Evolutionary conservation across 2,113 vertebrate genomes (phyloP).

Genomic region (Aptenodytes patagonicus): DNA sequence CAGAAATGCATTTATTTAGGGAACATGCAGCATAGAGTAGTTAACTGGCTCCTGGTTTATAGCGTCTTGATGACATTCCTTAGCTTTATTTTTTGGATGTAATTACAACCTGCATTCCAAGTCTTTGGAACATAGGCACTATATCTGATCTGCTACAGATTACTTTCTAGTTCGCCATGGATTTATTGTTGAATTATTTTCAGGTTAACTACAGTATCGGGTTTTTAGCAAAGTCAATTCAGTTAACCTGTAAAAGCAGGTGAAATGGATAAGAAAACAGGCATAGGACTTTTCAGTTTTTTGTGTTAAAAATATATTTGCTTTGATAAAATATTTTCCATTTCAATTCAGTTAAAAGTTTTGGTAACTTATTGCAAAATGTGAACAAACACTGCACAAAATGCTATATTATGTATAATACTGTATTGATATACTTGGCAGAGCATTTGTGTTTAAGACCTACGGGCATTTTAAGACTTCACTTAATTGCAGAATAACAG

Average conservation of each 20-base stretch:
- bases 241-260: not conserved
- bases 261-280: not conserved
- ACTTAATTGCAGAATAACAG: constrained; percentile 17
- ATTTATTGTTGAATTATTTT: constrained; percentile 11
- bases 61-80: not conserved
- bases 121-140: not conserved
- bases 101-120: not conserved
- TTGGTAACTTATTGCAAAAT: not conserved
- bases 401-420: not conserved
- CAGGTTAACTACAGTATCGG: not conserved
- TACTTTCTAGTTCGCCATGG: not conserved
- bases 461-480: not conserved
- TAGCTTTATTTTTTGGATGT: not conserved
- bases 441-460: not conserved
- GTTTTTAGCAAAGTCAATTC: not conserved
- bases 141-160: not conserved
- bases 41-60: not conserved
- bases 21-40: not conserved
- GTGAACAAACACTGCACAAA: not conserved
- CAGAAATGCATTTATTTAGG: not conserved
- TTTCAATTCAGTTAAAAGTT: not conserved
- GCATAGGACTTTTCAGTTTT: not conserved
- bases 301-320: not conserved
- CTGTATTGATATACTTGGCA: not conserved
- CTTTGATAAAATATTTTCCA: not conserved